phyloP scores from a whole-genome alignment of 2,113 vertebrate species.

The Phrynosoma platyrhinos region DNA sequence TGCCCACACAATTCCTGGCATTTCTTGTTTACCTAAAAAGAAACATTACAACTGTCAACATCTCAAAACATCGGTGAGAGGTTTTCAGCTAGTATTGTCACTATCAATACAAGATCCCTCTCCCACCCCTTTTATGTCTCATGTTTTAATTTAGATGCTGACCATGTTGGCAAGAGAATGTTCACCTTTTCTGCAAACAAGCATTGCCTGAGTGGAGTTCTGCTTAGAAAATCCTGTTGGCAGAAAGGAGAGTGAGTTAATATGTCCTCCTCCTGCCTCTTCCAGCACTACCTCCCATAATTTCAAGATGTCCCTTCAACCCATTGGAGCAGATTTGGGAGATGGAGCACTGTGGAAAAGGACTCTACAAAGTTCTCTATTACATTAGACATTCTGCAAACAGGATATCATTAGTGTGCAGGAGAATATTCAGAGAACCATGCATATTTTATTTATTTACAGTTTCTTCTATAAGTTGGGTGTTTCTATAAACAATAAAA shows the following conservation, averaged over 20 bases:
- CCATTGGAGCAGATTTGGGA: background rate
- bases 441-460: no score
- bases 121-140: background rate
- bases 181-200: background rate
- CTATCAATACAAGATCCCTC: background rate
- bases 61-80: background rate
- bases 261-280: background rate
- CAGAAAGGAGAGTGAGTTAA: background rate
- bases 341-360: background rate
- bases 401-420: background rate
- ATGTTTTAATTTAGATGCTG: background rate
- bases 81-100: background rate
- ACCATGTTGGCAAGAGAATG: background rate
- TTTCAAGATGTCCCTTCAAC: background rate
- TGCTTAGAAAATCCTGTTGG: background rate
- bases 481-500: background rate
- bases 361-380: background rate
- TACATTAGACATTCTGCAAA: background rate
- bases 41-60: background rate
- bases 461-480: background rate
- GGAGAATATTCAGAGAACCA: background rate
- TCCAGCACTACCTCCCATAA: background rate
- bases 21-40: fast-evolving
- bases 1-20: constrained; percentile 10
- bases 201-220: background rate